Percentiles rank a stretch among this genome's conserved stretches.
Evolutionary conservation across 30 jellyfish, hydroid and myxozoan species (phyloP).

Genomic region (Hydractinia symbiolongicarpus): DNA sequence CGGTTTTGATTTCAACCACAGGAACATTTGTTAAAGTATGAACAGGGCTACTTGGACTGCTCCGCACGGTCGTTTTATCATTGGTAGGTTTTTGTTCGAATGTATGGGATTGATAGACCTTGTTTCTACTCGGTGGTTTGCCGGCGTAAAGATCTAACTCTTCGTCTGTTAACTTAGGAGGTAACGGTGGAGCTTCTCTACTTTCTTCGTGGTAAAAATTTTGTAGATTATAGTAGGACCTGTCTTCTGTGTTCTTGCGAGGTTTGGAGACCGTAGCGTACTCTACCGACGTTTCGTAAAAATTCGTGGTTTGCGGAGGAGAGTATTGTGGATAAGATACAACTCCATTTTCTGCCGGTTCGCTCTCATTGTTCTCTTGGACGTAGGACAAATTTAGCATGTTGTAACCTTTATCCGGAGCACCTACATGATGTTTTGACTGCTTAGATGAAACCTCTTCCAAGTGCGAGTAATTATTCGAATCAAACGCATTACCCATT

Average conservation of each 20-base stretch:
- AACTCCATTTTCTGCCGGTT: not conserved
- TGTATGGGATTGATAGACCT: not conserved
- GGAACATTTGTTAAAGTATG: not conserved
- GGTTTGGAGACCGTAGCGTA: slow-evolving; percentile 57
- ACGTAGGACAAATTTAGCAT: not conserved
- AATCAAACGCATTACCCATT: not conserved
- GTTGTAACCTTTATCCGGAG: not conserved
- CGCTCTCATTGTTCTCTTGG: slow-evolving; percentile 12
- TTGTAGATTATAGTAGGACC: too few relatives aligned
- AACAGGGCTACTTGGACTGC: not conserved
- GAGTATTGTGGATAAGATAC: not conserved
- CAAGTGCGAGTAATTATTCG: slow-evolving; percentile 8
- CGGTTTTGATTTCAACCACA: not conserved
- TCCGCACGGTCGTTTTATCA: not conserved
- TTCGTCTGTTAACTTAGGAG: not conserved
- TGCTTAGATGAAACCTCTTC: not conserved
- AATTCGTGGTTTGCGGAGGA: not conserved
- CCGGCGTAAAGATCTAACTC: not conserved
- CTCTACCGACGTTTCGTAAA: not conserved
- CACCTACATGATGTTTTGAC: not conserved
- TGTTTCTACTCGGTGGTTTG: not conserved
- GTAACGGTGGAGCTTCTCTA: not conserved
- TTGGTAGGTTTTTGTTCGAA: not conserved
- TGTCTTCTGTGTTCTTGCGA: slow-evolving; percentile 28
- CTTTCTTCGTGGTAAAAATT: not conserved